These are phyloP conservation scores for Micronycteris hirsuta DNA, from an alignment of 2,113 vertebrate genomes.

Conservation along the genomic window DNA sequence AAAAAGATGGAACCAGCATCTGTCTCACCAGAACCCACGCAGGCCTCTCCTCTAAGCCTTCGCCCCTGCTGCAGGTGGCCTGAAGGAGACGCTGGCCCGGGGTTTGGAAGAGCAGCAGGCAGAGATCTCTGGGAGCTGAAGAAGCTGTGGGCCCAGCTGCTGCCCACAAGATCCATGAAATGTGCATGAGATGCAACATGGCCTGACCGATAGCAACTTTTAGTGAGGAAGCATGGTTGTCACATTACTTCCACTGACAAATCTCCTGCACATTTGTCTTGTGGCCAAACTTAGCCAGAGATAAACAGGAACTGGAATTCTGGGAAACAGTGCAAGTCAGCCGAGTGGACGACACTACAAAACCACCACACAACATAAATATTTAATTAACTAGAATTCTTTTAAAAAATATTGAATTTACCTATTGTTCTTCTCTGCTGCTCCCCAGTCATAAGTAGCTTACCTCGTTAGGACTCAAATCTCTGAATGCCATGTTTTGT, in stretches of 20 bases:
- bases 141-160: background rate
- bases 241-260: background rate
- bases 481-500: background rate
- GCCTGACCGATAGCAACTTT: background rate
- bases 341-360: background rate
- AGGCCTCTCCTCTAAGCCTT: background rate
- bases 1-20: background rate
- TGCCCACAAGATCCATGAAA: background rate
- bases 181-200: background rate
- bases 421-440: background rate
- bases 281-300: background rate
- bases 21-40: background rate
- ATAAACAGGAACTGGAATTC: background rate
- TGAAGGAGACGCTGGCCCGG: background rate
- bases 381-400: background rate
- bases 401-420: background rate
- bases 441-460: background rate
- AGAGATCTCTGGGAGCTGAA: background rate
- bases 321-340: background rate
- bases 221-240: accelerated
- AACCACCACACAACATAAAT: background rate
- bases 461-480: background rate
- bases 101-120: background rate
- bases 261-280: background rate
- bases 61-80: background rate